Conservation (phyloP, 2,888 invertebrate genomes). For the Drosophila diplacantha region DNA sequence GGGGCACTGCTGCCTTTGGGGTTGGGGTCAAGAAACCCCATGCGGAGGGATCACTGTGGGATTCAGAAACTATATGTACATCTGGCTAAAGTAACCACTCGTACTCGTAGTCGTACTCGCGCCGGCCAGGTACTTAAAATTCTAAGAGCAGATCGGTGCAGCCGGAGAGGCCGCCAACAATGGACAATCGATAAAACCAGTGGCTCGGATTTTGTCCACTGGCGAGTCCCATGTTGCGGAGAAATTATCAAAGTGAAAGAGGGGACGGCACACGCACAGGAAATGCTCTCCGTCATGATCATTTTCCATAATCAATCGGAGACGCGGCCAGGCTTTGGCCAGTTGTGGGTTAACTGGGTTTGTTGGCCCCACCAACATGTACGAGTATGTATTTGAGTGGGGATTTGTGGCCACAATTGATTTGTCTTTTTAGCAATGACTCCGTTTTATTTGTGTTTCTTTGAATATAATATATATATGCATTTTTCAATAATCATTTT, state of each 20-base stretch:
- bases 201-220: conserved; percentile 34
- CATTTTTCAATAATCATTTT: not conserved
- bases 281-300: conserved; percentile 72
- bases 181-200: conserved; percentile 29
- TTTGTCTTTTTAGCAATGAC: conserved; percentile 66
- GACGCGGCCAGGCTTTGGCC: conserved; percentile 60
- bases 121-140: conserved; percentile 58
- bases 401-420: conserved; percentile 38
- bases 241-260: conserved; percentile 72
- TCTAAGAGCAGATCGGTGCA: conserved; percentile 60
- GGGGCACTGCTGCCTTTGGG: not conserved
- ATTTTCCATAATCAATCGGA: conserved; percentile 74
- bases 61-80: conserved; percentile 7
- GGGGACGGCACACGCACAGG: conserved; percentile 52
- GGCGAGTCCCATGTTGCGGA: conserved; percentile 52
- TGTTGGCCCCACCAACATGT: conserved; percentile 60
- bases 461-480: not conserved
- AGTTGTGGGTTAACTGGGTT: conserved; percentile 74
- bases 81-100: not conserved
- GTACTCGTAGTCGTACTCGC: too few species aligned
- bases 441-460: conserved; percentile 53
- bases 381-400: not conserved
- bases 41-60: conserved; percentile 6
- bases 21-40: conserved; percentile 19
- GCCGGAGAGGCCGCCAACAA: conserved; percentile 28